Base-by-base conservation (phyloP, 2,797 vertebrate genomes). In the Halcyon chelicuti region DNA sequence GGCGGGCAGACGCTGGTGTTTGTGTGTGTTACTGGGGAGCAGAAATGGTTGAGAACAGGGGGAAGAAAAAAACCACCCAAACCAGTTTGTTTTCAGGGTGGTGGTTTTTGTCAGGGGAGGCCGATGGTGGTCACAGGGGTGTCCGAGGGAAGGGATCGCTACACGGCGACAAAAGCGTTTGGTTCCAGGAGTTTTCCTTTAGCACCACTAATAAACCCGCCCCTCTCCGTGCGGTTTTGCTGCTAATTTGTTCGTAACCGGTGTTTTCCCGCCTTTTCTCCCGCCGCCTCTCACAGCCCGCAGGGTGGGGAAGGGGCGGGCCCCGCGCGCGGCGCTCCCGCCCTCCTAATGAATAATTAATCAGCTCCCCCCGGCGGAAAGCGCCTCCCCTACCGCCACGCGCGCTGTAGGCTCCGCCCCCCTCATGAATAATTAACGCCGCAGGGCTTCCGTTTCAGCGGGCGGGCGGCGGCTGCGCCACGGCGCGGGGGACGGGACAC, bases 271-370 rank as follows among this genome's bases (percentile, higher is more conserved):
- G 46, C 82, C 76, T 33, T 51, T 29, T 15, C 12, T 20, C n/a
- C 33, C 44, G 15, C 35, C 15, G 21, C 28, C 19, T 52, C 28
- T n/a, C 4, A 25, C 49, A n/a, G 54, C 25, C 23, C 8, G 51
- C 28, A 52, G 51, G 51, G 26, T 16, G 16, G 51, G 60, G 67
- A 37, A 54, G 7, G 35, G 5, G 6, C 18, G 22, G 9, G 33
- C 8, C 55, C 14, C 15, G n/a, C 6, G 22, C 16, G 1, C 3
- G 7, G 44, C 8, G 37, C 37, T 57, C 33, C 91, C 58, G 51
- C 47, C 47, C 47, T 5, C 52, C 52, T 12, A 9, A n/a, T 90
- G 40, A 89, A 95, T 93, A 91, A 47, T 77, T 6, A 83, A 47
- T 29, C 11, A 55, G 7, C 29, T 19, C 31, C 51, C 51, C 44